phyloP scores from a whole-genome alignment of 2,888 invertebrate species.

The Drosophila colorata region DNA sequence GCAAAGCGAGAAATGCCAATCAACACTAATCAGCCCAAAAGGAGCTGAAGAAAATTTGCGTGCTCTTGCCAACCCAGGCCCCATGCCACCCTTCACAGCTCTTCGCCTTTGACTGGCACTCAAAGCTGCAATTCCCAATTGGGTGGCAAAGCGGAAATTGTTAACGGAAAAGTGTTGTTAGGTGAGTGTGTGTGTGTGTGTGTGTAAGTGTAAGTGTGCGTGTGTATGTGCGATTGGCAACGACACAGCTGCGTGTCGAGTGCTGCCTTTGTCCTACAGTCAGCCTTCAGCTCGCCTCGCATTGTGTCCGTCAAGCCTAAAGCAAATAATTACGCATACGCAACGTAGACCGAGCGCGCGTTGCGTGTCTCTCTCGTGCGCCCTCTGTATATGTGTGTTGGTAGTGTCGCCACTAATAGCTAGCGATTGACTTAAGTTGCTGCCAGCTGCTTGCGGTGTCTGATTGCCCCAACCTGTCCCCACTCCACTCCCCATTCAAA shows the following conservation, averaged over 20 bases:
- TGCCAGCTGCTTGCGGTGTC: conserved; percentile 31
- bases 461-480: conserved; percentile 8
- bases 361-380: neutral
- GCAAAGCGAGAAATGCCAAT: conserved; percentile 81
- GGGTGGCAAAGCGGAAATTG: conserved; percentile 70
- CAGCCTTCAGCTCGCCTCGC: conserved; percentile 3
- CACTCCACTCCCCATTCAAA: neutral
- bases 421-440: conserved; percentile 69
- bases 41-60: conserved; percentile 53
- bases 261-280: conserved; percentile 26
- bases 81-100: neutral
- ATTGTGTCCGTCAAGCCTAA: conserved; percentile 25
- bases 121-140: conserved; percentile 63
- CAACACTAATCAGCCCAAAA: conserved; percentile 78
- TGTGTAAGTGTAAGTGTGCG: conserved; percentile 33
- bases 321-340: conserved; percentile 76
- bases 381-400: neutral
- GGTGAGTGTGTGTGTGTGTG: conserved; percentile 43
- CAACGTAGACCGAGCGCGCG: conserved; percentile 46
- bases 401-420: conserved; percentile 70
- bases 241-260: conserved; percentile 57
- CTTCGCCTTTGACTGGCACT: conserved; percentile 40
- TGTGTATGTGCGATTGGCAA: conserved; percentile 8
- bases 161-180: conserved; percentile 77
- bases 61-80: conserved; percentile 26